Percentiles rank a stretch among this genome's conserved stretches.
Evolutionary conservation across 2,888 invertebrate species (phyloP).

Genomic region (Epistrophella euchroma): DNA sequence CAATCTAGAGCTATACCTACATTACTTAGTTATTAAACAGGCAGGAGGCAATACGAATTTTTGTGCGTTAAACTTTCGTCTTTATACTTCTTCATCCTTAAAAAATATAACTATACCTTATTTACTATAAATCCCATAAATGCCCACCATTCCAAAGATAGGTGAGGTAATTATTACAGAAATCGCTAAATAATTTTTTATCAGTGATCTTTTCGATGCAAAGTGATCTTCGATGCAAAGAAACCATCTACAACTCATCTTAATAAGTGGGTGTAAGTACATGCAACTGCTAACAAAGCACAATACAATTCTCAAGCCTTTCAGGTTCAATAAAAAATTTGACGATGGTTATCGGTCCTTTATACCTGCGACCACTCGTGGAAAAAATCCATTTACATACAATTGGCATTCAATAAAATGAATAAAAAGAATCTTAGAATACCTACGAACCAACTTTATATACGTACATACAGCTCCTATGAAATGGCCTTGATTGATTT

Average conservation of each 20-base stretch:
- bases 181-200: background rate
- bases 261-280: conserved; percentile 19
- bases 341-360: conserved; percentile 54
- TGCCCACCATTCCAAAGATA: no score
- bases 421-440: conserved; percentile 40
- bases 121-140: no score
- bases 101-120: no score
- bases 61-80: no score
- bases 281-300: background rate
- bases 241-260: conserved; percentile 26
- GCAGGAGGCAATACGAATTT: no score
- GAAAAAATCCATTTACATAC: conserved; percentile 54
- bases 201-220: conserved; percentile 15
- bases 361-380: conserved; percentile 26
- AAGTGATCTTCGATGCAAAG: conserved; percentile 14
- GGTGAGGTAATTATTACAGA: background rate
- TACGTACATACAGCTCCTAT: conserved; percentile 4
- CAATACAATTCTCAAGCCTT: conserved; percentile 23
- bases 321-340: conserved; percentile 44
- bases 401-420: conserved; percentile 61
- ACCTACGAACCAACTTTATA: background rate
- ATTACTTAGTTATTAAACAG: no score
- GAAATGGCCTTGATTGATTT: conserved; percentile 61
- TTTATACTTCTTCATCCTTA: no score
- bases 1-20: no score